phyloP scores from a whole-genome alignment of 2,797 vertebrate genomes.

The Gymnodraco acuticeps region DNA sequence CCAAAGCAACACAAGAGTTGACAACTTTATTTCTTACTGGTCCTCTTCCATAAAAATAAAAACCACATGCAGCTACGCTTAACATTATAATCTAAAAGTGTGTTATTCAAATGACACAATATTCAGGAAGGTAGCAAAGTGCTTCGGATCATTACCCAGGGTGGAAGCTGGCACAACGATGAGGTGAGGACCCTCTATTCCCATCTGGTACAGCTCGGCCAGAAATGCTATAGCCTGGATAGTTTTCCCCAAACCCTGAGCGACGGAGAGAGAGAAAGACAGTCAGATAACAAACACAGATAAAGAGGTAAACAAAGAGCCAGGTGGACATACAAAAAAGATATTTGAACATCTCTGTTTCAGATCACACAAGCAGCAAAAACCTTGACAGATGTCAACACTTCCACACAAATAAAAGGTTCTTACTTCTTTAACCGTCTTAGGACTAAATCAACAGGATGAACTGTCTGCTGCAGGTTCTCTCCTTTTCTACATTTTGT shows the following conservation, averaged over 20 bases:
- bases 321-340: not conserved
- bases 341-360: constrained; percentile 27
- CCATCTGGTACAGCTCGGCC: constrained; percentile 90
- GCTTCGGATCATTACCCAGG: constrained; percentile 84
- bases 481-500: not conserved
- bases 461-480: not conserved
- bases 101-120: not conserved
- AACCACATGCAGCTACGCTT: not conserved
- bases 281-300: constrained; percentile 13
- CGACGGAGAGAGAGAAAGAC: constrained; percentile 9
- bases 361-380: not conserved
- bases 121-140: not conserved
- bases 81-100: not conserved
- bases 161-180: constrained; percentile 96
- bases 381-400: constrained; percentile 4
- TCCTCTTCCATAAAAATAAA: not conserved
- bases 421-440: constrained; percentile 4
- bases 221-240: constrained; percentile 98
- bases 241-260: constrained; percentile 96
- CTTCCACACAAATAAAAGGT: constrained; percentile 6
- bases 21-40: not conserved
- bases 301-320: not conserved
- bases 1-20: not conserved
- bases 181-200: constrained; percentile 92
- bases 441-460: constrained; percentile 15